A percentile compares a stretch with the other conserved stretches of the same genome.
These are phyloP conservation scores for Malurus splendens DNA, from an alignment of 2,797 vertebrate species.

Conservation along the genomic window DNA sequence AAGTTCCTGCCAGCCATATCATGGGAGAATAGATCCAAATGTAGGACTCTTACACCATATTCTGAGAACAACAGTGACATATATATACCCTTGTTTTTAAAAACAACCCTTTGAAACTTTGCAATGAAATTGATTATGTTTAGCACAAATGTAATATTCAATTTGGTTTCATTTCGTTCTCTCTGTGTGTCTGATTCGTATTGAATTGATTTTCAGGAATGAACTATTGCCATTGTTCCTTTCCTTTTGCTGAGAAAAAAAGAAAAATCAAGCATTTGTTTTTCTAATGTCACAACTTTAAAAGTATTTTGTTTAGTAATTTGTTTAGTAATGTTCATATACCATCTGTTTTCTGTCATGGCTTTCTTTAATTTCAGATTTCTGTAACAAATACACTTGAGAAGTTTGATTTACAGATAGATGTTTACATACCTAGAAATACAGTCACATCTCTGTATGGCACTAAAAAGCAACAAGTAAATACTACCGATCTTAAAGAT, in stretches of 20 bases:
- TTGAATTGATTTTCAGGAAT: not conserved
- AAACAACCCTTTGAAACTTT: not conserved
- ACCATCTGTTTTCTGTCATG: constrained; percentile 49
- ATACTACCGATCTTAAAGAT: not conserved
- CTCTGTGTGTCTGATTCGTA: not conserved
- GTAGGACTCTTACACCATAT: not conserved
- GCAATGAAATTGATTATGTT: not conserved
- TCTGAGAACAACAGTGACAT: not conserved
- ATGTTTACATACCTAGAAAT: constrained; percentile 12
- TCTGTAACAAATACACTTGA: not conserved
- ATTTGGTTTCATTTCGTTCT: not conserved
- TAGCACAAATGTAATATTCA: not conserved
- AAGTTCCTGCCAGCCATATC: not conserved
- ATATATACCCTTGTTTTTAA: not conserved
- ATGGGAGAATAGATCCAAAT: not conserved
- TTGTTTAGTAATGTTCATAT: not conserved
- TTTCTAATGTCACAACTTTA: constrained; percentile 19
- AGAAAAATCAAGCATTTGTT: constrained; percentile 17
- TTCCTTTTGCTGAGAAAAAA: not conserved
- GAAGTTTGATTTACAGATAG: not conserved
- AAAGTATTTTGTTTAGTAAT: constrained; percentile 16
- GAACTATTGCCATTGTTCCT: not conserved
- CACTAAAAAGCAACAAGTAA: not conserved
- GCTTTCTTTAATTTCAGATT: constrained; percentile 25
- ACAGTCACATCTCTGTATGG: not conserved